Base-by-base conservation (phyloP, 2,113 vertebrate genomes). In the Alces alces region DNA sequence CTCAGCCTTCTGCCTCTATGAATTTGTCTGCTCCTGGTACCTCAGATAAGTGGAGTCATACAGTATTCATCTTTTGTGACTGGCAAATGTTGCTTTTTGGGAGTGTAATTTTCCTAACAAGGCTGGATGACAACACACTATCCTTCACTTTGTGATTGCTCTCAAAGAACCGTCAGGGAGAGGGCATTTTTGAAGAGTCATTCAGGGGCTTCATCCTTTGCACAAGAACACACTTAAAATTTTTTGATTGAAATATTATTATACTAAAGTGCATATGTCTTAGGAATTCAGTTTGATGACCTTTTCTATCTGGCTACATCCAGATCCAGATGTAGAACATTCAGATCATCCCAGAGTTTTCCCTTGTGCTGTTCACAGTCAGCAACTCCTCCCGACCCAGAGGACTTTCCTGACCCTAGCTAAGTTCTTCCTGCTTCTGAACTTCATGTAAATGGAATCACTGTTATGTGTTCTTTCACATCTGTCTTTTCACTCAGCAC, bases 341-440 rank as follows among this genome's bases (percentile, higher is more conserved):
- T 50, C 8, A 12, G 43, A 0, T 7, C 3, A 4, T 4, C 64
- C 79, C 36, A 17, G 79, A 17, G 10, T 47, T 50, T 14, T 47
- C 36, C 36, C 9, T 7, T 4, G 2, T 1, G 82, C 10, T 23
- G 36, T 33, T 60, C 16, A 16, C 2, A 6, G 27, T 13, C 33
- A 27, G 2, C 7, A 13, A 13, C 27, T 33, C 8, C 58, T 70
- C 58, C 88, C 28, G 47, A 17, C 12, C 2, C 2, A 39, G 36
- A 23, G 79, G 27, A 25, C 39, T 6, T 3, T 70, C 43, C 39
- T 54, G 19, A 3, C 28, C 10, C 0, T 1, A 9, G 10, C 10
- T 12, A 0, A 5, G 15, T 3, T 12, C 6, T 27, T 78, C 4
- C 17, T 9, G 8, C 19, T 30, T 25, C n/a, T 2, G 25, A 3